phyloP scores from a whole-genome alignment of 2,888 invertebrate species.

The Odontothrips loti region DNA sequence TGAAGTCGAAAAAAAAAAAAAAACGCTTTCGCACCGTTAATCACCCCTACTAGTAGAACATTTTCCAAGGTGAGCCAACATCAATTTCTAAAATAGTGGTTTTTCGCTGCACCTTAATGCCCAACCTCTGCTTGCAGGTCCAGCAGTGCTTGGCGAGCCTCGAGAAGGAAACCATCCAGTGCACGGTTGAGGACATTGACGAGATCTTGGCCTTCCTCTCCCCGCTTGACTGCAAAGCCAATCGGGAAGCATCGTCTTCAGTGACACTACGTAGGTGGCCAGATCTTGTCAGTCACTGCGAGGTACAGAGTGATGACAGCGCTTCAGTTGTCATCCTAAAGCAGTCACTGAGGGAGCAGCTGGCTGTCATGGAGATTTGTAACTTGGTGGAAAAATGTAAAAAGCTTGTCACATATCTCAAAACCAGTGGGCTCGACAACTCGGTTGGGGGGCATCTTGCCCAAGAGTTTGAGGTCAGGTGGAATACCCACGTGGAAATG shows the following conservation, averaged over 20 bases:
- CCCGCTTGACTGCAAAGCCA: background rate
- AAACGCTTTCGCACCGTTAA: too few species aligned
- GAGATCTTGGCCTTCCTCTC: background rate
- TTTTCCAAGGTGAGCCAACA: too few species aligned
- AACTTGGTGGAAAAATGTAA: background rate
- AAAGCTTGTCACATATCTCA: background rate
- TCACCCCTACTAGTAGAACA: too few species aligned
- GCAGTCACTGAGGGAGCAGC: background rate
- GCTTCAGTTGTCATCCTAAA: background rate
- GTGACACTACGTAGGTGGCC: background rate
- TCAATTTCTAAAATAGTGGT: background rate
- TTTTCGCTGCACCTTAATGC: background rate
- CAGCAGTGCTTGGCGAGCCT: too few species aligned
- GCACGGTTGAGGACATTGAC: too few species aligned
- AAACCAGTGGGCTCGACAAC: background rate
- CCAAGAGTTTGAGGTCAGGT: constrained; percentile 2
- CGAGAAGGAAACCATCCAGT: too few species aligned
- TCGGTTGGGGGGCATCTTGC: background rate
- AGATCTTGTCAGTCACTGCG: background rate
- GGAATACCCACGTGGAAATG: background rate
- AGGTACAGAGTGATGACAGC: background rate
- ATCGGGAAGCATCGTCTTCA: background rate
- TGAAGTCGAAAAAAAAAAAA: too few species aligned
- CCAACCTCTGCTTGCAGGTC: too few species aligned
- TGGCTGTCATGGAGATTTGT: background rate